phyloP scores from a whole-genome alignment of 2,113 vertebrate species.

The Chlamydotis undulata region DNA sequence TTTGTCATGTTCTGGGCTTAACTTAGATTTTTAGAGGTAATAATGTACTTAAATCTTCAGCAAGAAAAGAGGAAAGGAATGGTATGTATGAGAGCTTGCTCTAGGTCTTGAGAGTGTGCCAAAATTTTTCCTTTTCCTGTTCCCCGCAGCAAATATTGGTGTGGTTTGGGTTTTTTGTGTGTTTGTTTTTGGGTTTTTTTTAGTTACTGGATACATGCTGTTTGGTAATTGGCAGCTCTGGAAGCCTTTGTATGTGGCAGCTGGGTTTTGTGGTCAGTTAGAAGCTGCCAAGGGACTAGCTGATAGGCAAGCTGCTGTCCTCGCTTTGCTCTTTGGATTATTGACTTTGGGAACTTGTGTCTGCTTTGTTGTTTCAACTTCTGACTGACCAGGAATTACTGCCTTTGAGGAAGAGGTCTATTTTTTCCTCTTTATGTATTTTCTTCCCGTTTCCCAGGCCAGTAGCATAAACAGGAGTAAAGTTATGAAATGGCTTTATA shows the following conservation, averaged over 20 bases:
- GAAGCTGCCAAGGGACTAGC: neutral
- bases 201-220: neutral
- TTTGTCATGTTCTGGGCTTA: neutral
- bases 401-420: neutral
- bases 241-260: neutral
- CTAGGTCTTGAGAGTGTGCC: neutral
- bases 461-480: neutral
- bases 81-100: neutral
- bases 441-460: neutral
- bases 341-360: neutral
- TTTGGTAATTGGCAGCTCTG: neutral
- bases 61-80: neutral
- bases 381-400: neutral
- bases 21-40: neutral
- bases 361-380: neutral
- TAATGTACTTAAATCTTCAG: neutral
- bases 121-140: conserved; percentile 4
- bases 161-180: neutral
- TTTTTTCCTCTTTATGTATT: neutral
- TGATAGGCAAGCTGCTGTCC: neutral
- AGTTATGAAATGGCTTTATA: neutral
- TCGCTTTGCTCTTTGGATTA: neutral
- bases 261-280: neutral
- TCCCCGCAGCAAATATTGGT: neutral
- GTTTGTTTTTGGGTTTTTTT: neutral